Conservation (phyloP, 2,888 invertebrate species). For the Synergus gifuensis region DNA sequence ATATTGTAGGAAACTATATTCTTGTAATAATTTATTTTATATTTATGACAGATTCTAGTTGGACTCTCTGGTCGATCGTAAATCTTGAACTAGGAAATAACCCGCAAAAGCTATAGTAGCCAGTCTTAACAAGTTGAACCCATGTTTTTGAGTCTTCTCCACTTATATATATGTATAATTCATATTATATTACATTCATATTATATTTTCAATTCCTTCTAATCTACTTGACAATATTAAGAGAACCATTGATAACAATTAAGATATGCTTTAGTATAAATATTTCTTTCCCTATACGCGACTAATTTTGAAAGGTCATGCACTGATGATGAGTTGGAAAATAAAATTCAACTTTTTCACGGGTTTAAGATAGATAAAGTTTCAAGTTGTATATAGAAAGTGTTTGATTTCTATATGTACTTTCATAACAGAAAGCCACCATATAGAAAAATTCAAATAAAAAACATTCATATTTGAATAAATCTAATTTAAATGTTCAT, state of each 20-base stretch:
- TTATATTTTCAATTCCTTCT: too few species aligned
- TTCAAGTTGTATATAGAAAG: background rate
- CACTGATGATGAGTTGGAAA: too few species aligned
- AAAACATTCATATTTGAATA: background rate
- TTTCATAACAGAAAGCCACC: background rate
- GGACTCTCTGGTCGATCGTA: background rate
- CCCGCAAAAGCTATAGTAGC: background rate
- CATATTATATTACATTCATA: background rate
- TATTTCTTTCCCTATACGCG: background rate
- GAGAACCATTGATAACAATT: background rate
- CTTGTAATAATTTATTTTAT: background rate
- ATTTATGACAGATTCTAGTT: constrained; percentile 7
- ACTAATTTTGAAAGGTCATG: background rate
- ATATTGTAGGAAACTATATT: background rate
- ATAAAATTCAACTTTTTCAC: background rate
- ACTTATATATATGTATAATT: background rate
- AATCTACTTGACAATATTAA: too few species aligned
- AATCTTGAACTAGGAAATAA: background rate
- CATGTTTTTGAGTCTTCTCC: background rate
- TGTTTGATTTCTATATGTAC: background rate
- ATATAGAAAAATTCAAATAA: background rate
- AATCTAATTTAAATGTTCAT: background rate
- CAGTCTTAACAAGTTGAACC: background rate
- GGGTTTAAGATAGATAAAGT: too few species aligned
- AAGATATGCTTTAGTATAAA: background rate